Evolutionary conservation across 2,888 invertebrate genomes (phyloP).

Genomic region (Andrena marginata): DNA sequence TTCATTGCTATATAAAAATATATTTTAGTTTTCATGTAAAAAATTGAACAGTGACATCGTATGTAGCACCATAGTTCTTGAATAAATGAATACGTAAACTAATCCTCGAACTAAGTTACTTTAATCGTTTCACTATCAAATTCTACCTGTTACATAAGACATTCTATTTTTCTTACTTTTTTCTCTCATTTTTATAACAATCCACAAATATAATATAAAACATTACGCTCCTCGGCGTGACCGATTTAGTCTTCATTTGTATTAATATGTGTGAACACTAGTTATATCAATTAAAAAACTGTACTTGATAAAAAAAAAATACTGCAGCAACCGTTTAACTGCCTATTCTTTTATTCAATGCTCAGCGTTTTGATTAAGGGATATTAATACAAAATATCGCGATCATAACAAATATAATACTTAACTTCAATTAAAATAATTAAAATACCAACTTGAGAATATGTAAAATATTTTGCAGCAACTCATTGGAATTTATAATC

Average conservation of each 20-base stretch:
- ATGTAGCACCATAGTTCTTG: constrained; percentile 55
- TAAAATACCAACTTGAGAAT: constrained; percentile 18
- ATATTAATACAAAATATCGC: constrained; percentile 2
- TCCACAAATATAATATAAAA: constrained; percentile 18
- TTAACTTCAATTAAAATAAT: constrained; percentile 20
- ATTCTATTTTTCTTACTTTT: constrained; percentile 7
- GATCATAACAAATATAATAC: constrained; percentile 9
- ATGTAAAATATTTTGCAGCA: constrained; percentile 19
- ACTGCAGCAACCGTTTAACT: constrained; percentile 10
- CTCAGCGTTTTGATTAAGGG: constrained; percentile 1
- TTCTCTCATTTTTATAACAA: constrained; percentile 3
- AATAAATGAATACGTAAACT: constrained; percentile 43
- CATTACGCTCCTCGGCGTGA: constrained; percentile 9
- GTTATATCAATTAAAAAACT: not conserved
- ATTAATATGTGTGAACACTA: not conserved
- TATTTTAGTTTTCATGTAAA: constrained; percentile 61
- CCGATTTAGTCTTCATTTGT: not conserved
- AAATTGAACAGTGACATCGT: constrained; percentile 52
- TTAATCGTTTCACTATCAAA: constrained; percentile 17
- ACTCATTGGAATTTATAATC: constrained; percentile 16
- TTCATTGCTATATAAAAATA: constrained; percentile 68
- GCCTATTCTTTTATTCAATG: constrained; percentile 20
- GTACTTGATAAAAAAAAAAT: not conserved
- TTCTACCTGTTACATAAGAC: constrained; percentile 25
- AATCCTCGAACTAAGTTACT: constrained; percentile 31